Evolutionary conservation across 2,797 vertebrate genomes (phyloP).

Genomic region (Tokudaia muenninki): DNA sequence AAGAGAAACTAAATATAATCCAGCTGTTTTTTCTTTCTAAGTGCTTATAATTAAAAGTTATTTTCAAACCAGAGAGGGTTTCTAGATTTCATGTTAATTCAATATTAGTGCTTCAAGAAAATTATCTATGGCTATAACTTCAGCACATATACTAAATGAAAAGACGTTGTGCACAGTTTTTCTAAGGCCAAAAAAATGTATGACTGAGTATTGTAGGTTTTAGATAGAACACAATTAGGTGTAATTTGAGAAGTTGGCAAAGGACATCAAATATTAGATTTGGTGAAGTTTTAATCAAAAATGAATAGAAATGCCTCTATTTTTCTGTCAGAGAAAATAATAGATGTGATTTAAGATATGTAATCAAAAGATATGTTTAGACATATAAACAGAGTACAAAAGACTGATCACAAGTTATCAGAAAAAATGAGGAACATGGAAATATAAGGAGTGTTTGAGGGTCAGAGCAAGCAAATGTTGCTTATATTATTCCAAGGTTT

Average conservation of each 20-base stretch:
- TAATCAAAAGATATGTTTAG: not conserved
- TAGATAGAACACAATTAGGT: not conserved
- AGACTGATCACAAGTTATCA: not conserved
- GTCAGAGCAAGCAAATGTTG: not conserved
- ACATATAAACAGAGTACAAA: not conserved
- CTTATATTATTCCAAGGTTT: not conserved
- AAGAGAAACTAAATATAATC: not conserved
- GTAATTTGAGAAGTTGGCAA: not conserved
- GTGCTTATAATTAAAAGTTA: conserved; percentile 4
- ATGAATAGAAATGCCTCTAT: not conserved
- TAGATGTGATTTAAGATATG: not conserved
- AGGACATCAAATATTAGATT: not conserved
- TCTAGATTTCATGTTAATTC: not conserved
- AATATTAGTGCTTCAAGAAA: conserved; percentile 7
- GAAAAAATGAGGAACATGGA: not conserved
- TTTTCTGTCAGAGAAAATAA: not conserved
- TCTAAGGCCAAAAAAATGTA: not conserved
- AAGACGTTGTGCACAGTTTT: not conserved
- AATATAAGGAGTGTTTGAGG: not conserved
- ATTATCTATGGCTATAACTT: not conserved
- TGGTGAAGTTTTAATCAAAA: not conserved
- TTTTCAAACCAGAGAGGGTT: not conserved
- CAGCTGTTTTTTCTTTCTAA: not conserved
- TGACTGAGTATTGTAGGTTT: too few species aligned
- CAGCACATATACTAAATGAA: not conserved